Percentiles rank a stretch among this genome's conserved stretches.
Evolutionary conservation across 1,140 invertebrate genomes (phyloP).

Genomic region (Lepidurus couesii): DNA sequence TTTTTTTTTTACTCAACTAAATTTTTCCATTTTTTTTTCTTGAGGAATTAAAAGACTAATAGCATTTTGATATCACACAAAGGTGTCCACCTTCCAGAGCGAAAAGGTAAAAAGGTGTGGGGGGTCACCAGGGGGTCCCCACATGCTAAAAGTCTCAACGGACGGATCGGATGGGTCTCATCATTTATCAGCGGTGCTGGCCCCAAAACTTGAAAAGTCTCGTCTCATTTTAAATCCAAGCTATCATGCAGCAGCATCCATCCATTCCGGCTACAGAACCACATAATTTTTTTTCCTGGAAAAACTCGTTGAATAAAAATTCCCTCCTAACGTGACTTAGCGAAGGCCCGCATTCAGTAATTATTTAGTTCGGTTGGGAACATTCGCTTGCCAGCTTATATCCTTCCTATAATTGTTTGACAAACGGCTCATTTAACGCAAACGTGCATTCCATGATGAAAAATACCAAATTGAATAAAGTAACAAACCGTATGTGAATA

Average conservation of each 20-base stretch:
- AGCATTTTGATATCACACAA: slow-evolving; percentile 11
- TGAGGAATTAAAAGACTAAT: not conserved
- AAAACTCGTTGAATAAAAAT: not conserved
- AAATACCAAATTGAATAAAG: too few species aligned
- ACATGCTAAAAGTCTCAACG: not conserved
- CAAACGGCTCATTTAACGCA: too few species aligned
- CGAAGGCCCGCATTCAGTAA: not conserved
- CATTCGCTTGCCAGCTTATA: not conserved
- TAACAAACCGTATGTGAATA: too few species aligned
- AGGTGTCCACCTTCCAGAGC: not conserved
- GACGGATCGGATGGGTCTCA: slow-evolving; percentile 17
- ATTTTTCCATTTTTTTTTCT: not conserved
- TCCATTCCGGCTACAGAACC: not conserved
- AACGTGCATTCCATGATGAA: too few species aligned
- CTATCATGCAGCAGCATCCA: not conserved
- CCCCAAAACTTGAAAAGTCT: slow-evolving; percentile 6
- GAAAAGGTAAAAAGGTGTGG: not conserved
- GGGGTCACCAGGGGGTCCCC: slow-evolving; percentile 5
- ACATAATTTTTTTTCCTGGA: not conserved
- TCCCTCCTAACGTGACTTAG: not conserved
- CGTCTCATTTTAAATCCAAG: slow-evolving; percentile 6
- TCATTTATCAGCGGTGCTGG: not conserved
- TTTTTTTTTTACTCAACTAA: not conserved
- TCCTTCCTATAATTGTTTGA: too few species aligned
- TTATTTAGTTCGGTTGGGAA: not conserved